Evolutionary conservation across 2,113 vertebrate species (phyloP).

Genomic region (Macquaria australasica): DNA sequence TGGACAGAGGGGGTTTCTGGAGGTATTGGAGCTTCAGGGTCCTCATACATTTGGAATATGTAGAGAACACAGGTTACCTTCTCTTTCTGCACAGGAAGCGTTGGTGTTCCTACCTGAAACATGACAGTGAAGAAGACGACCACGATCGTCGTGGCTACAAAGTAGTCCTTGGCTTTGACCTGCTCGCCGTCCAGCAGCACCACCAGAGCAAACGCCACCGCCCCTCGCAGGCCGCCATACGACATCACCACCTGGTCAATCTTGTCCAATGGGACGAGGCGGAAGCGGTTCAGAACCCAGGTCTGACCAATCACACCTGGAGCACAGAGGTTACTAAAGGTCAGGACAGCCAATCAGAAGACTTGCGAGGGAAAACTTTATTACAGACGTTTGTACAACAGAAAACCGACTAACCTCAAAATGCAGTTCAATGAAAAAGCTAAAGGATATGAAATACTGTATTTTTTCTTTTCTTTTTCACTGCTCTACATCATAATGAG

Average conservation of each 20-base stretch:
- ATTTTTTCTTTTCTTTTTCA: no score
- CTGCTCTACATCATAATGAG: no score
- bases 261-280: constrained; percentile 94
- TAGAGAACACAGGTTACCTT: no score
- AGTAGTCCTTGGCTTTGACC: constrained; percentile 97
- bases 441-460: no score
- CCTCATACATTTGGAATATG: no score
- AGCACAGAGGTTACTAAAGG: not conserved
- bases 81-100: not conserved
- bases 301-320: constrained; percentile 95
- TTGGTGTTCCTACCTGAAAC: constrained; percentile 88
- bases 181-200: constrained; percentile 90
- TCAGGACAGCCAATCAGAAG: not conserved
- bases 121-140: constrained; percentile 99
- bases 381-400: not conserved
- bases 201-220: constrained; percentile 95
- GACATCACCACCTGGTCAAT: constrained; percentile 99
- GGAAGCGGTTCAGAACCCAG: constrained; percentile 93
- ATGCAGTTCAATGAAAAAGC: no score
- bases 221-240: constrained; percentile 95
- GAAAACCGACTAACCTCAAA: not conserved
- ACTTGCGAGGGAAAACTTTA: not conserved
- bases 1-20: no score
- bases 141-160: constrained; percentile 95
- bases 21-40: no score